These are phyloP conservation scores for Netelia inedita DNA, from an alignment of 2,888 invertebrate species.

Conservation along the genomic window DNA sequence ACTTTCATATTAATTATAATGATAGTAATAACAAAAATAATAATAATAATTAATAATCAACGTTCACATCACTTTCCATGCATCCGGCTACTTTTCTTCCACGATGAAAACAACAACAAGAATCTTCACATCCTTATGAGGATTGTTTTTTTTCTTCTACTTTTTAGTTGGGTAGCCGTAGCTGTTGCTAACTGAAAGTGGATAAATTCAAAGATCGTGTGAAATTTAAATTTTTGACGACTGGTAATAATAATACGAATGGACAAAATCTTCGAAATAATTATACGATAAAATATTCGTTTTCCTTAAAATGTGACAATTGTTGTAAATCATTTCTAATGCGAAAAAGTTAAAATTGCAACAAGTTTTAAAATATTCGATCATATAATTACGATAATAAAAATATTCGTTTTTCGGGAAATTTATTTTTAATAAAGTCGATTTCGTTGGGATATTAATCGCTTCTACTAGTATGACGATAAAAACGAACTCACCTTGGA, in stretches of 20 bases:
- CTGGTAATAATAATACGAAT: conserved; percentile 9
- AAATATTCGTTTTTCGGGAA: neutral
- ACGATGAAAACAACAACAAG: neutral
- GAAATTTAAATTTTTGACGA: conserved; percentile 16
- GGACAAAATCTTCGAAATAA: neutral
- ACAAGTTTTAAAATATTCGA: no score
- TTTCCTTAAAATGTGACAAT: neutral
- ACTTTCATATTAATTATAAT: neutral
- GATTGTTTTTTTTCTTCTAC: conserved; percentile 34
- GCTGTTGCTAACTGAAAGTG: conserved; percentile 66
- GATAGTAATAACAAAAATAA: conserved; percentile 7
- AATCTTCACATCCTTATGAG: neutral
- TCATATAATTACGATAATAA: neutral
- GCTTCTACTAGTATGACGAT: neutral
- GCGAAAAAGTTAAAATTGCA: neutral
- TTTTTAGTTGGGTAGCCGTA: conserved; percentile 68
- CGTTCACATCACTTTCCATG: neutral
- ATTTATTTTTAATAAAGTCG: neutral
- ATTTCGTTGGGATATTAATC: no score
- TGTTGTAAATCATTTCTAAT: neutral
- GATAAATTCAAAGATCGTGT: conserved; percentile 42
- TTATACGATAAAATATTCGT: neutral
- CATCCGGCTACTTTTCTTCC: conserved; percentile 15
- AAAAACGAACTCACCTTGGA: conserved; percentile 86
- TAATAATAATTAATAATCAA: conserved; percentile 13